Evolutionary conservation across 1,140 invertebrate species (phyloP), one percentile per base, ranked within the genome.

Genomic region (Pseudomyrmex flavicornis): DNA sequence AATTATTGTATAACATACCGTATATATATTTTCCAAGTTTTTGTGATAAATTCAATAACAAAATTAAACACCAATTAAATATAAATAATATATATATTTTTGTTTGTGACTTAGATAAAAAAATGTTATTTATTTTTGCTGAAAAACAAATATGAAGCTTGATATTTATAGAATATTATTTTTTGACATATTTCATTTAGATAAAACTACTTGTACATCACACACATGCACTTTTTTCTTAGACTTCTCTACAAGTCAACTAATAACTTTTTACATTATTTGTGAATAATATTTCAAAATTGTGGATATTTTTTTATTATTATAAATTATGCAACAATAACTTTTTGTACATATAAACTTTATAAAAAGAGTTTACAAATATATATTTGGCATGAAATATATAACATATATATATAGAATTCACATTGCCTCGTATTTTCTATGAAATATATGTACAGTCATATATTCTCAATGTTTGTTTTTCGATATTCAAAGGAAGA

Each of bases 341-440:
- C 85, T 59, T 35, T 35, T 80, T 62, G 62, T 73, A 63, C 56
- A 62, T 52, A 70, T 83, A 88, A 72, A 77, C 56, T 88, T 76
- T 80, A 72, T 76, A 85, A 88, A 80, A 88, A 87, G 76, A 88
- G 70, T 76, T 52, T 88, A 88, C 62, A 82, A 88, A 77, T 77
- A 77, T 66, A 77, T 77, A 77, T 66, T 74, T 88, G 83, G 73
- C 83, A 88, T 65, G 46, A 77, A 72, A 75, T 68, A 69, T 74
- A 72, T 85, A 76, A 69, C 20, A 48, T 79, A 85, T 61, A 50
- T 70, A 73, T 58, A 62, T 76, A 87, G 54, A 50, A 73, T 69
- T 50, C 76, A 69, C 63, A 10, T 22, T 61, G 58, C 50, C 35
- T 58, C 54, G 54, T 62, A 66, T 79, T 68, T 69, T 72, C 73